phyloP scores from a whole-genome alignment of 2,797 vertebrate species.

The Sebastes baramenuke region DNA sequence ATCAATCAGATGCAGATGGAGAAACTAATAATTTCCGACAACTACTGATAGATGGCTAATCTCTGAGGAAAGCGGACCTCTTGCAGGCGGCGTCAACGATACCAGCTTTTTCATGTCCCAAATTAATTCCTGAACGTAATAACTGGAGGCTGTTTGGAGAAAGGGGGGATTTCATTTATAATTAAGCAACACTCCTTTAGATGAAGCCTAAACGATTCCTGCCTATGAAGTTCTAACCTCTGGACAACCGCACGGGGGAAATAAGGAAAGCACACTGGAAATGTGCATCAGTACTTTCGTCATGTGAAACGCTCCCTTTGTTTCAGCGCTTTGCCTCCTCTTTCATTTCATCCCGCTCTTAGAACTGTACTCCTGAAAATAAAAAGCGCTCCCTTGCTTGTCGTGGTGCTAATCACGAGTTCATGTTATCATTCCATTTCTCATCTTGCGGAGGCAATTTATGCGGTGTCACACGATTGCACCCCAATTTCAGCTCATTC shows the following conservation, averaged over 20 bases:
- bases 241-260: conserved; percentile 33
- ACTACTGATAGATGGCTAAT: conserved; percentile 72
- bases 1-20: conserved; percentile 65
- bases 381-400: conserved; percentile 35
- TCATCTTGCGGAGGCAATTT: conserved; percentile 70
- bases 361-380: conserved; percentile 30
- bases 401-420: conserved; percentile 53
- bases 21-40: conserved; percentile 70
- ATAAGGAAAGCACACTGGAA: conserved; percentile 2
- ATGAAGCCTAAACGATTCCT: conserved; percentile 52
- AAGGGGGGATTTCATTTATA: conserved; percentile 64
- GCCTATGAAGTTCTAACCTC: conserved; percentile 51
- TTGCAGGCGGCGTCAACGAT: conserved; percentile 54
- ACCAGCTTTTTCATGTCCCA: conserved; percentile 70
- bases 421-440: conserved; percentile 66
- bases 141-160: conserved; percentile 61
- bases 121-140: conserved; percentile 72
- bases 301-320: neutral
- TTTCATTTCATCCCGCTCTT: conserved; percentile 22
- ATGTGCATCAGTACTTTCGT: neutral
- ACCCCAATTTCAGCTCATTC: conserved; percentile 75
- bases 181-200: conserved; percentile 67
- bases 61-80: conserved; percentile 62
- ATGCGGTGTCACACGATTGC: conserved; percentile 71
- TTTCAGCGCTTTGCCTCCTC: neutral